phyloP scores from a whole-genome alignment of 30 jellyfish, hydroid and myxozoan genomes.

The Mastigias papua region DNA sequence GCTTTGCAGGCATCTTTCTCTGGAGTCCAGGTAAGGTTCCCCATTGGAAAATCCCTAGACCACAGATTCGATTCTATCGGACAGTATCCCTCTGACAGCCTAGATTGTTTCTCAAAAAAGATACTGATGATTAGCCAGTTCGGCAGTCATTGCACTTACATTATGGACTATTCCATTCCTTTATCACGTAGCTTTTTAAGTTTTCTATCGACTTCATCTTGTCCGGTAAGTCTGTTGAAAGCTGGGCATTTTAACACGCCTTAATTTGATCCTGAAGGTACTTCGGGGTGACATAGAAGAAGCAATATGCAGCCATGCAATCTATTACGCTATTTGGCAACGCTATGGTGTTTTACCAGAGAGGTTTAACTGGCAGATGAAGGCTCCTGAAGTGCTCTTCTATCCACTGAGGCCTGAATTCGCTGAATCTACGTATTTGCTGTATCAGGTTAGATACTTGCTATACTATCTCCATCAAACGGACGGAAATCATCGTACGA shows the following conservation, averaged over 20 bases:
- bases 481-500: too few relatives aligned
- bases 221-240: too few relatives aligned
- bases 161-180: too few relatives aligned
- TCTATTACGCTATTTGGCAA: slow-evolving; percentile 96
- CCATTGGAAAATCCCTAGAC: too few relatives aligned
- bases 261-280: slow-evolving; percentile 41
- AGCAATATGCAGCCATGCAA: slow-evolving; percentile 96
- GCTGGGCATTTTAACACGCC: too few relatives aligned
- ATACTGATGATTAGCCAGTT: too few relatives aligned
- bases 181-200: too few relatives aligned
- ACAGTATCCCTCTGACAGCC: too few relatives aligned
- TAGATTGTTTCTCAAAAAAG: too few relatives aligned
- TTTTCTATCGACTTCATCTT: too few relatives aligned
- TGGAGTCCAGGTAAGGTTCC: slow-evolving; percentile 93
- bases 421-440: slow-evolving; percentile 91
- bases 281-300: slow-evolving; percentile 95
- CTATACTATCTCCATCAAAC: neutral
- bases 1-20: slow-evolving; percentile 95
- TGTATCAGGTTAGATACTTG: slow-evolving; percentile 77
- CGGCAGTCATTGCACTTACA: too few relatives aligned
- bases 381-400: slow-evolving; percentile 90
- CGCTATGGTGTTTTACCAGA: slow-evolving; percentile 95
- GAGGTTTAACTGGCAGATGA: slow-evolving; percentile 92
- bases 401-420: slow-evolving; percentile 97
- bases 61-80: too few relatives aligned